Evolutionary conservation across 1,140 invertebrate genomes (phyloP), one percentile per base, ranked within the genome.

Genomic region (Acyrthosiphon pisum): DNA sequence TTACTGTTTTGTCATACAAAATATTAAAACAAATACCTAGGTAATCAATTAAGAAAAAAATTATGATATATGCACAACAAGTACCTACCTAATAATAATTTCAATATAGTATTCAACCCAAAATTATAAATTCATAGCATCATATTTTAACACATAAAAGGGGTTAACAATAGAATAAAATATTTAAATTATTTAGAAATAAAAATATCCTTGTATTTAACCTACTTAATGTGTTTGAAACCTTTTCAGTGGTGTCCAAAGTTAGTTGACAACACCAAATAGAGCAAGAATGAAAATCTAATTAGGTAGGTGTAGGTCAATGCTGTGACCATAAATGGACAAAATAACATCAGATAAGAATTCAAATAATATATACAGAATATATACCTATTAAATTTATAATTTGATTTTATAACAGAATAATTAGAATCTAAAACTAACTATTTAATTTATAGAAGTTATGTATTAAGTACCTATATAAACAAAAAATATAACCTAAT

Each of bases 241-340:
- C 53, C 84, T 86, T 56, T 84, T 93, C 76, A 93, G 81, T 93
- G 81, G 50, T 53, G n/a, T 93, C 81, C 48, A 93, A 93, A 93
- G 91, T 92, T 26, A 92, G 81, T 93, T 93, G 91, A 93, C 91
- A 93, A 56, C 48, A 86, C 91, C 91, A 93, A 93, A 93, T 93
- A 86, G 81, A 93, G 91, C 91, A 93, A 84, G n/a, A 93, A 81
- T 93, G 48, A 84, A 93, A 93, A 93, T 84, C 91, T 93, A 93
- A 93, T 93, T 93, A 93, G 48, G 81, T 93, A 93, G 91, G 91
- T 93, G 81, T 93, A 93, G 91, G 91, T 93, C 91, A 93, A 90
- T 93, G 91, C 84, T 93, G 81, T 93, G 76, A 37, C 91, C 81
- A 93, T 93, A 93, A 86, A 93, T 93, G 81, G 91, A 84, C 48